Evolutionary conservation across 2,888 invertebrate species (phyloP).

Genomic region (Leptura quadrifasciata): DNA sequence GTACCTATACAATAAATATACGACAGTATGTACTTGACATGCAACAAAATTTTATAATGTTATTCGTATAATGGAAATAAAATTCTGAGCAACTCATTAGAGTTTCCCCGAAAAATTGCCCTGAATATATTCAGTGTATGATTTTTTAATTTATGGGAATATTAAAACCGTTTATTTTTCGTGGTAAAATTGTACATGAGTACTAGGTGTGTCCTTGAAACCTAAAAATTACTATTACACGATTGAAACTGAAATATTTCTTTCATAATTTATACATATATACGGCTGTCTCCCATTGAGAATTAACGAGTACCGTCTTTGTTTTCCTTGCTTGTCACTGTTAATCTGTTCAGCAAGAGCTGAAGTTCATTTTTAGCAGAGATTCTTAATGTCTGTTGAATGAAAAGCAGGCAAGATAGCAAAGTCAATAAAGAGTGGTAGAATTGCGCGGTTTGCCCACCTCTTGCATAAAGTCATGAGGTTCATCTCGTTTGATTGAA

Average conservation of each 20-base stretch:
- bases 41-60: too few relatives aligned
- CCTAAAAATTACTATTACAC: too few relatives aligned
- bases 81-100: too few relatives aligned
- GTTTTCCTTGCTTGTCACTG: background rate
- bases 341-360: conserved; percentile 29
- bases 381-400: conserved; percentile 63
- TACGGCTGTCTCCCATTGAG: background rate
- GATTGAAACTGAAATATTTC: background rate
- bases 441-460: conserved; percentile 68
- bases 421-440: conserved; percentile 66
- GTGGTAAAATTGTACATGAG: too few relatives aligned
- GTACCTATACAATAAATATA: too few relatives aligned
- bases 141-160: too few relatives aligned
- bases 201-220: too few relatives aligned
- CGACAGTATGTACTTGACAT: too few relatives aligned
- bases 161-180: too few relatives aligned
- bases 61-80: too few relatives aligned
- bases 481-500: conserved; percentile 75
- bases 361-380: conserved; percentile 40
- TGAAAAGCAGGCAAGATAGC: conserved; percentile 58
- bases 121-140: too few relatives aligned
- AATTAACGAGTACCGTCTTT: background rate
- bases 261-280: background rate
- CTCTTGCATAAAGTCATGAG: conserved; percentile 75
- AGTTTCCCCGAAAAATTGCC: background rate